phyloP scores from a whole-genome alignment of 2,797 vertebrate species.

The Cyprinodon diabolis region DNA sequence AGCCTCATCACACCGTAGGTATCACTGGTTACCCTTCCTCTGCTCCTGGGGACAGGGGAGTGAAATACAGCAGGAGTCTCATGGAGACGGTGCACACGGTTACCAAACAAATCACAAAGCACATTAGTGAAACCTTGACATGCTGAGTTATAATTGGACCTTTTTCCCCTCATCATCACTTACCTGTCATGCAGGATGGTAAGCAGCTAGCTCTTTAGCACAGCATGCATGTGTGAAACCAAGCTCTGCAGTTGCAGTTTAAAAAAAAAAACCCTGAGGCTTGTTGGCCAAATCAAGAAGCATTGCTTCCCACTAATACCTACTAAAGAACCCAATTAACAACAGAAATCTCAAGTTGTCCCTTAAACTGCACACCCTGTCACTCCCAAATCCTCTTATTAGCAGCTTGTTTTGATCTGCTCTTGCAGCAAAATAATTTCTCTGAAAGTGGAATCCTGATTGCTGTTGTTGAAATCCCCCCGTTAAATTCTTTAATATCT shows the following conservation, averaged over 20 bases:
- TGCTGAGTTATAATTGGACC: conserved; percentile 55
- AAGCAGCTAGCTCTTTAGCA: conserved; percentile 41
- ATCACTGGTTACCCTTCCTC: conserved; percentile 26
- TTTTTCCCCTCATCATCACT: conserved; percentile 47
- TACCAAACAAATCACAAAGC: conserved; percentile 12
- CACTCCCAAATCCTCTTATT: conserved; percentile 40
- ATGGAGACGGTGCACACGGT: conserved; percentile 1
- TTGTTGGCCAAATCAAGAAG: conserved; percentile 22
- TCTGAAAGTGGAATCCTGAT: conserved; percentile 26
- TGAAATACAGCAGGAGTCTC: conserved; percentile 21
- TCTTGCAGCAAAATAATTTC: conserved; percentile 25
- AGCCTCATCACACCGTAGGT: conserved; percentile 55
- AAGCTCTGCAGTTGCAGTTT: not conserved
- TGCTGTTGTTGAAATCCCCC: conserved; percentile 22
- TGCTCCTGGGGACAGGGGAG: conserved; percentile 27
- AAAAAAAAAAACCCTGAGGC: not conserved
- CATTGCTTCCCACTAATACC: conserved; percentile 22
- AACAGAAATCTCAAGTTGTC: conserved; percentile 37
- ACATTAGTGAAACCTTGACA: conserved; percentile 34
- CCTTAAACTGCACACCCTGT: conserved; percentile 17
- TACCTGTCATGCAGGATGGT: conserved; percentile 33
- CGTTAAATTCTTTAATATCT: conserved; percentile 26
- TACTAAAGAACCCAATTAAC: conserved; percentile 26
- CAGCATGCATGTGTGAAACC: conserved; percentile 23
- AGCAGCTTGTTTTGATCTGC: conserved; percentile 23